These are phyloP conservation scores for Isichthys henryi DNA, from an alignment of 2,113 vertebrate species.

Conservation along the genomic window DNA sequence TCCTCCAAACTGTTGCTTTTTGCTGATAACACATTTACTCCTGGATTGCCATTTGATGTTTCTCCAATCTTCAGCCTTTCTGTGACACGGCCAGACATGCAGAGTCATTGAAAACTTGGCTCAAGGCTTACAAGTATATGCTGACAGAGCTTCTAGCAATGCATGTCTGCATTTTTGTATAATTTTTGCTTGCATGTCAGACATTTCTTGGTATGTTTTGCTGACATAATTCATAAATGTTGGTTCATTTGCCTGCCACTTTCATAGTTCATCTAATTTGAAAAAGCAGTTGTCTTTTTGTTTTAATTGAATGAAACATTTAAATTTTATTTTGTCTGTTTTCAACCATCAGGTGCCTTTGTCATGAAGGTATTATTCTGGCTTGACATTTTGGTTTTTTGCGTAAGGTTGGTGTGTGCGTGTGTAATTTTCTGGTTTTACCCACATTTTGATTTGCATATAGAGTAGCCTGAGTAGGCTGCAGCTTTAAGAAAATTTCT, in stretches of 20 bases:
- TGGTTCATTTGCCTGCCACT: not conserved
- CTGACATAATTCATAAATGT: not conserved
- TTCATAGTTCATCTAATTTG: not conserved
- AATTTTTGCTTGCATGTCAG: not conserved
- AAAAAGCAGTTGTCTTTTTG: not conserved
- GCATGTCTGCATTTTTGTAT: not conserved
- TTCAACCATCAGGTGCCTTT: not conserved
- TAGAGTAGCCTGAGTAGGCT: not conserved
- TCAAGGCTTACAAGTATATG: not conserved
- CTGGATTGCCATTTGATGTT: not conserved
- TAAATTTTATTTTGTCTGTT: not conserved
- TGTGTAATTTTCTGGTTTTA: not conserved
- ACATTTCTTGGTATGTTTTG: not conserved
- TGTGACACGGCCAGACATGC: not conserved
- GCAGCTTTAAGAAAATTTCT: not conserved
- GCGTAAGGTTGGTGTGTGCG: not conserved
- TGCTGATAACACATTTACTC: not conserved
- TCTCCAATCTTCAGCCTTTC: not conserved
- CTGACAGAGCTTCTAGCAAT: not conserved
- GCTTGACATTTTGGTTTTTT: not conserved
- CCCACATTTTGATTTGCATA: not conserved
- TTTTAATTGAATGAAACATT: not conserved
- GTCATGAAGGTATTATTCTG: not conserved
- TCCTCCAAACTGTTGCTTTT: not conserved
- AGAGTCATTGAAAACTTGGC: not conserved